Base-by-base conservation (phyloP, 1,140 invertebrate species). In the Listronotus oregonensis region DNA sequence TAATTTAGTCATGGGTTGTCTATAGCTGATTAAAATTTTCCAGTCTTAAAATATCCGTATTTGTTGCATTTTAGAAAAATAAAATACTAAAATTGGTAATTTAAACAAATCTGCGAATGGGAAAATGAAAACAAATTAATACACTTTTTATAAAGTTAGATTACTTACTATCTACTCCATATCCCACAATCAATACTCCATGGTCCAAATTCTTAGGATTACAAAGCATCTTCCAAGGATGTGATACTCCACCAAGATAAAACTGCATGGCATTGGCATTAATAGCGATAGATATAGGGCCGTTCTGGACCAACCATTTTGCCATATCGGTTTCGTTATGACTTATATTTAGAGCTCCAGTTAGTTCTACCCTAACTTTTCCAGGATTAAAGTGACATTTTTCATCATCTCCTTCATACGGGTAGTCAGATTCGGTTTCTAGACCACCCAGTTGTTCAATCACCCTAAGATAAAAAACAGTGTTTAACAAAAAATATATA, bases 191-290 rank as follows among this genome's bases (percentile, higher is more conserved):
- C 0, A 98, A 81, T 31, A 98, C 95, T 8, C 96, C 94, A 77
- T 96, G 94, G 81, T 97, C 93, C 14, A 96, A 79, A 79, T 87
- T 86, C 0, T 85, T 82, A 0, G 91, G 90, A 75, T 82, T 87
- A 77, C 96, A 98, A 10, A 99, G 82, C 68, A 94, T 87, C 72
- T 90, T 92, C 82, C 87, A 92, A 0, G 97, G 97, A 85, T 99
- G 96, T 0, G 95, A 96, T 9, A 99, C 88, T n/a, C 97, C 97
- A 31, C 96, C 95, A 68, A 95, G 84, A 78, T 99, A 99, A 81
- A 99, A 98, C 84, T 97, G 94, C 93, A 99, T 97, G 1, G 94
- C 94, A 82, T 97, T 96, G 0, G 97, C 97, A 80, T 99, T 99
- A 55, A 99, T 92, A 15, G 91, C 97, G 79, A 99, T 96, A 10